Evolutionary conservation across 37 sponge, comb jelly and placozoan genomes (phyloP).

Genomic region (Crambe crambe): DNA sequence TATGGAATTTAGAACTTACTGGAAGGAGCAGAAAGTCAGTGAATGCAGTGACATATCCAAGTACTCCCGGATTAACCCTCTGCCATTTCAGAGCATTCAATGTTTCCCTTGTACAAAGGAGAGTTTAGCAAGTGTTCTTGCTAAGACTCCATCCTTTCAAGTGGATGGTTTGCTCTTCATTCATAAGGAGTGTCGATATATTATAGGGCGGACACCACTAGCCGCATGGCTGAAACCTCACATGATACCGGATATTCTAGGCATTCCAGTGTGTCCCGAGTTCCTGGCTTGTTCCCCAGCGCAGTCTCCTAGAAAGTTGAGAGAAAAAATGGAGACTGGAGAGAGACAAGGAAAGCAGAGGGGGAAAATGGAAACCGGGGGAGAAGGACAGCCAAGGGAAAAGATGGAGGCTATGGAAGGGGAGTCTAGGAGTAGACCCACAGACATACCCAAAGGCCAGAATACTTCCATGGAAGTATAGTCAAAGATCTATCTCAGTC

Average conservation of each 20-base stretch:
- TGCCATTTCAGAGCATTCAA: conserved; percentile 47
- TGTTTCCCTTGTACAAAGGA: conserved; percentile 55
- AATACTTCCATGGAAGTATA: too few species aligned
- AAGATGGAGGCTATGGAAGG: background rate
- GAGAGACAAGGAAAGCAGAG: background rate
- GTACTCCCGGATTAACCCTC: conserved; percentile 54
- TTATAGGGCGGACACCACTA: conserved; percentile 60
- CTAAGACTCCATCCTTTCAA: conserved; percentile 17
- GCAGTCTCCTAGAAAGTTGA: conserved; percentile 6
- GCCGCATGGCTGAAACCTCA: conserved; percentile 85
- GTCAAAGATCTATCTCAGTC: too few species aligned
- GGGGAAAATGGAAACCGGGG: background rate
- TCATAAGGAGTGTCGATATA: conserved; percentile 88
- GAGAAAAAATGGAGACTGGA: conserved; percentile 10
- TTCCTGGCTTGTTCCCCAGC: conserved; percentile 57
- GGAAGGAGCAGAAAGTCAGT: conserved; percentile 39
- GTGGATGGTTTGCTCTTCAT: conserved; percentile 96
- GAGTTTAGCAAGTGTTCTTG: conserved; percentile 32
- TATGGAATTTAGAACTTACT: conserved; percentile 63
- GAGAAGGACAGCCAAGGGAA: background rate
- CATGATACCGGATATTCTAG: conserved; percentile 75
- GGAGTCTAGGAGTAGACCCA: background rate
- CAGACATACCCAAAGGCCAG: too few species aligned
- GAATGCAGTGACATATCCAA: conserved; percentile 31
- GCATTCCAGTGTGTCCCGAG: conserved; percentile 49